These are phyloP conservation scores for Theristicus caerulescens DNA, from an alignment of 2,113 vertebrate species.

Conservation along the genomic window DNA sequence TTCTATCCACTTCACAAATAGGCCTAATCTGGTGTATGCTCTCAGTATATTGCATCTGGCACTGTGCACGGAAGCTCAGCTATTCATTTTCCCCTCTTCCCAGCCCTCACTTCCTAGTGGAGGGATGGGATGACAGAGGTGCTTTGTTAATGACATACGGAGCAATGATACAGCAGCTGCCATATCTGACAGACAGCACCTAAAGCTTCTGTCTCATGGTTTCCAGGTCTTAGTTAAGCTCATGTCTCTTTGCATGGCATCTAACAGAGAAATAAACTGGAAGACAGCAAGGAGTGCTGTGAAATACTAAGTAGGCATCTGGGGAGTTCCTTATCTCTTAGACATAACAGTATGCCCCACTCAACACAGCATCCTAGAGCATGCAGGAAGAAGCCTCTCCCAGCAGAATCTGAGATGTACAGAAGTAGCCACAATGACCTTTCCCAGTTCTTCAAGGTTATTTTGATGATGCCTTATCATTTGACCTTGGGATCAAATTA, in stretches of 20 bases:
- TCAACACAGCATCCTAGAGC: neutral
- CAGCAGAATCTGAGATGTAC: neutral
- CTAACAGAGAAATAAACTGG: neutral
- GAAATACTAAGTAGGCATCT: neutral
- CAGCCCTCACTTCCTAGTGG: neutral
- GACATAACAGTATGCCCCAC: neutral
- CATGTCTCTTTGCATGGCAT: neutral
- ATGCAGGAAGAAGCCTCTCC: neutral
- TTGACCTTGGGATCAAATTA: neutral
- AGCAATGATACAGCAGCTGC: neutral
- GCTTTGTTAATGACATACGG: neutral
- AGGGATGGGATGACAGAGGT: neutral
- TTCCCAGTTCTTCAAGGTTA: neutral
- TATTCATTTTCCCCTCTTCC: neutral
- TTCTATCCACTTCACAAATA: neutral
- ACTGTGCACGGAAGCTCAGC: neutral
- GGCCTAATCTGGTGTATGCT: neutral
- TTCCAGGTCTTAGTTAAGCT: neutral
- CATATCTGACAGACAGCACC: neutral
- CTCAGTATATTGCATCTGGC: neutral
- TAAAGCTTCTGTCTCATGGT: fast-evolving
- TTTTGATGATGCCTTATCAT: neutral
- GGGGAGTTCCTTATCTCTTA: neutral
- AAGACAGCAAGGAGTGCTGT: neutral
- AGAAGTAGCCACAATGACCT: neutral